A percentile compares a stretch with the other conserved stretches of the same genome.
Conservation (phyloP, 1,140 invertebrate genomes). For the Pseudomyrmex dendroicus region DNA sequence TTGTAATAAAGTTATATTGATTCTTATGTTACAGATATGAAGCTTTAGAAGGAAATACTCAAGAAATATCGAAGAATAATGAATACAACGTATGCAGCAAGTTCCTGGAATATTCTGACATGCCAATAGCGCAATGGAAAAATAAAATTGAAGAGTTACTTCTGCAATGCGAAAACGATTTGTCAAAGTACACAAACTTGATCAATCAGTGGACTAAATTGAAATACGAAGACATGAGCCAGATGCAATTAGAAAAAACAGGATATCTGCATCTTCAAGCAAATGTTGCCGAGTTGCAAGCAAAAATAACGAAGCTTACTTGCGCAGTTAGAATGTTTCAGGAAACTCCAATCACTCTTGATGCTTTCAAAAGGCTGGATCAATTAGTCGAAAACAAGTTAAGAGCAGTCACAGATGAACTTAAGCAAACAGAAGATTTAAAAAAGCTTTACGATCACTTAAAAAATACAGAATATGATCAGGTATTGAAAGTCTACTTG, state of each 20-base stretch:
- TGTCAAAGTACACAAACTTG: constrained; percentile 63
- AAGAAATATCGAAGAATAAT: constrained; percentile 69
- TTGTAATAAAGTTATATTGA: constrained; percentile 13
- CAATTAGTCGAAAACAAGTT: constrained; percentile 72
- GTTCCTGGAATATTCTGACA: constrained; percentile 63
- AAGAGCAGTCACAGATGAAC: constrained; percentile 62
- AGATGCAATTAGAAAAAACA: constrained; percentile 71
- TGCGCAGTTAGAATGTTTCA: constrained; percentile 77
- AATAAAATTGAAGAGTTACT: constrained; percentile 77
- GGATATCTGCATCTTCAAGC: constrained; percentile 72
- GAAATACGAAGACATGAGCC: constrained; percentile 70
- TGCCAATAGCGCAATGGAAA: constrained; percentile 74
- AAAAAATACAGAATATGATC: constrained; percentile 74
- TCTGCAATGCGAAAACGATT: constrained; percentile 70
- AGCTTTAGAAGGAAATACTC: constrained; percentile 70
- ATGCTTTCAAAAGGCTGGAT: constrained; percentile 75
- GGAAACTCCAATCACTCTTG: constrained; percentile 76
- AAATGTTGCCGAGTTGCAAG: constrained; percentile 75
- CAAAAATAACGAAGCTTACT: constrained; percentile 73
- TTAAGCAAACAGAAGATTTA: constrained; percentile 72
- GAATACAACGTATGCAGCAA: constrained; percentile 63
- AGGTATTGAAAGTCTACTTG: constrained; percentile 74
- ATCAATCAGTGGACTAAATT: constrained; percentile 74
- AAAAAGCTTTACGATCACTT: constrained; percentile 74
- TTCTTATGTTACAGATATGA: constrained; percentile 72